phyloP scores from a whole-genome alignment of 2,113 vertebrate species.

The Ammodytes dubius region DNA sequence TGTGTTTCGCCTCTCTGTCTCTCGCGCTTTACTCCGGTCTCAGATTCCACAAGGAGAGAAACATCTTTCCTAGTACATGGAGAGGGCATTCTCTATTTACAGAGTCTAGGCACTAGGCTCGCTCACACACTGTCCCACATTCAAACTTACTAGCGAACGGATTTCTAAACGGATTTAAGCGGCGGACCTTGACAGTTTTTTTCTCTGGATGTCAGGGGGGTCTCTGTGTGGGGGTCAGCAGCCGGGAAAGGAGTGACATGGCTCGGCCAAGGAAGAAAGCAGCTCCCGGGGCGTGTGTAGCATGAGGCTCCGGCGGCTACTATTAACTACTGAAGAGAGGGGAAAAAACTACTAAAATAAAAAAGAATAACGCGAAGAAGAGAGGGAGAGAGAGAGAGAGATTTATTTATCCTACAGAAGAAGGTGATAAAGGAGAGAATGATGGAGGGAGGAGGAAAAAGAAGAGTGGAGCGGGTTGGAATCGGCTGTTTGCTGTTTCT shows the following conservation, averaged over 20 bases:
- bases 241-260: conserved; percentile 22
- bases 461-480: conserved; percentile 51
- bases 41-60: too few species aligned
- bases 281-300: conserved; percentile 19
- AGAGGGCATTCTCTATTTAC: too few species aligned
- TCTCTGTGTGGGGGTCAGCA: too few species aligned
- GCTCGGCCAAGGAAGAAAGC: conserved; percentile 59
- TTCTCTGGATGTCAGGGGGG: too few species aligned
- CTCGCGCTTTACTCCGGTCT: too few species aligned
- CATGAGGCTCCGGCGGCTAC: conserved; percentile 47
- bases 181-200: too few species aligned
- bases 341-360: not conserved
- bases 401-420: not conserved
- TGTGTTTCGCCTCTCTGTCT: too few species aligned
- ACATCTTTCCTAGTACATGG: too few species aligned
- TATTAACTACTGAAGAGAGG: not conserved
- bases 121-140: too few species aligned
- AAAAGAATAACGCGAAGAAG: not conserved
- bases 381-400: not conserved
- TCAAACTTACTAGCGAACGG: too few species aligned
- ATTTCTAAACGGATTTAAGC: too few species aligned
- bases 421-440: not conserved
- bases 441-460: conserved; percentile 10
- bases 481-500: conserved; percentile 56
- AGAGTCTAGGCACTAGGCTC: too few species aligned